A percentile compares a stretch with the other conserved stretches of the same genome.
phyloP scores from a whole-genome alignment of 2,797 vertebrate species.

The Rhabdomys pumilio region DNA sequence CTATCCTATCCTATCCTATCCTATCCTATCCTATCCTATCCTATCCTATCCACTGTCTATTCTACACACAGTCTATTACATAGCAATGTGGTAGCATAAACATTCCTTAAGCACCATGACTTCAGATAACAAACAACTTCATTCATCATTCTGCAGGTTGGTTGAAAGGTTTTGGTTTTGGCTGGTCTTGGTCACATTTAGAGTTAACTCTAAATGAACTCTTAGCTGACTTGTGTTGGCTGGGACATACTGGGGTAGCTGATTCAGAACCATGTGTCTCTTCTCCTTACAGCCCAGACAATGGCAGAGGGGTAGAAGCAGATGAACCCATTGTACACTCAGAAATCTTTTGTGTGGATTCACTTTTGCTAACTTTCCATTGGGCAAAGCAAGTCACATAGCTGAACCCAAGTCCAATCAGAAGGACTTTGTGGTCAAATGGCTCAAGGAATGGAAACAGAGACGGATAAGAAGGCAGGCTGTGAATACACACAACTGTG shows the following conservation, averaged over 20 bases:
- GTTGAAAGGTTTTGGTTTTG: background rate
- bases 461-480: background rate
- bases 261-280: background rate
- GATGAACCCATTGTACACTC: background rate
- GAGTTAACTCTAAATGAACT: background rate
- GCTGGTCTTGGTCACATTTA: background rate
- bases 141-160: background rate
- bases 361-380: background rate
- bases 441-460: too few relatives aligned
- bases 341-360: background rate
- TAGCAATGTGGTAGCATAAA: background rate
- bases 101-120: background rate
- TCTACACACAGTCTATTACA: background rate
- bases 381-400: background rate
- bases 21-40: too few relatives aligned
- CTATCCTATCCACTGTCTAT: too few relatives aligned
- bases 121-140: slow-evolving; percentile 17
- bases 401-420: background rate
- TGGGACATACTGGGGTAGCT: background rate
- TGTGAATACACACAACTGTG: background rate
- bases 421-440: rapidly evolving
- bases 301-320: background rate
- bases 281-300: background rate
- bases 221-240: background rate
- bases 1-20: too few relatives aligned